Evolutionary conservation across 2,888 invertebrate species (phyloP), one percentile per base, ranked within the genome.

Genomic region (Caenorhabditis sp.): DNA sequence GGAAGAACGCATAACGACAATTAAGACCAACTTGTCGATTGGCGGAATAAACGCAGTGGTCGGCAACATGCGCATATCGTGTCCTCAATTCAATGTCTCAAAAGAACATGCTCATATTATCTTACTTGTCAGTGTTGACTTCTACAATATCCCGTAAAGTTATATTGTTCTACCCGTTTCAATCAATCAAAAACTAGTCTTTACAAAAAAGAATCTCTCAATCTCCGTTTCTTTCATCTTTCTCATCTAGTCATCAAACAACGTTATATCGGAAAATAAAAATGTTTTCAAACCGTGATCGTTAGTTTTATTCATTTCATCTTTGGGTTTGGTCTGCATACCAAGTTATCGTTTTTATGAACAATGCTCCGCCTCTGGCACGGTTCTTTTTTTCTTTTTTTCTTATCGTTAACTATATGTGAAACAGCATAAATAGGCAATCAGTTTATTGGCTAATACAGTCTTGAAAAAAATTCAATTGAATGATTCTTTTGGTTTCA

Each of bases 101-200:
- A 83, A 83, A 70, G 85, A 85, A 62, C 85, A 85, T 56, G 85
- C 85, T 47, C 85, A 85, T 62, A 82, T 85, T 13, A 83, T 85
- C n/a, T 35, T 85, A 6, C 64, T 81, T 22, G 67, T 85, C 32
- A 74, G 77, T 18, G 76, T 81, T 37, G 83, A 85, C 76, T 69
- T 85, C 47, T 78, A 56, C 24, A 82, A 61, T 18, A 44, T 81
- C 18, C 70, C 81, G 26, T 74, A 40, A 13, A 2, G 32, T 32
- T 32, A 6, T 37, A 74, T 22, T 4, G 37, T 60, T n/a, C n/a
- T 9, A 40, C 24, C 61, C 55, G 13, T 47, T 37, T 53, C 6
- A 24, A 32, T n/a, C 56, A 13, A 32, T n/a, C 35, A 56, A 26
- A 26, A 26, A 26, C 56, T 32, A 28, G 32, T 56, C 35, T 3